Conservation (phyloP, 2,888 invertebrate species). For the Drosophila anomalata region DNA sequence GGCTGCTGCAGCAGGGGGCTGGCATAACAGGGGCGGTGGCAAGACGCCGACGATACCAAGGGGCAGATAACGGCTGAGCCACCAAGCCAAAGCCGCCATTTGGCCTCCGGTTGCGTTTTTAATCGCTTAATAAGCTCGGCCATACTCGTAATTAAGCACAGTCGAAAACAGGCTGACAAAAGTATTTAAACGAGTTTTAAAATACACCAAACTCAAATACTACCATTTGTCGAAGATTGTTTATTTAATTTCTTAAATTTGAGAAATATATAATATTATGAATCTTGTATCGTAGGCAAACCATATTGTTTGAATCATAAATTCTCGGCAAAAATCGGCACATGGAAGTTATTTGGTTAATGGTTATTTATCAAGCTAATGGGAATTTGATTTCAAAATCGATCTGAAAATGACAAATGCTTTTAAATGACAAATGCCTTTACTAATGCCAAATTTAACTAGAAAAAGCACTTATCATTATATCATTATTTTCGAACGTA, state of each 20-base stretch:
- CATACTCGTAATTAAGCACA: constrained; percentile 66
- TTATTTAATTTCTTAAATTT: too few relatives aligned
- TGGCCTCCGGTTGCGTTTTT: constrained; percentile 53
- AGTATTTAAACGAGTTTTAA: not conserved
- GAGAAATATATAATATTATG: too few relatives aligned
- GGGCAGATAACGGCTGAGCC: constrained; percentile 57
- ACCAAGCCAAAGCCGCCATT: constrained; percentile 46
- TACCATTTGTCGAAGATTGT: too few relatives aligned
- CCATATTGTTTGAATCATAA: constrained; percentile 9
- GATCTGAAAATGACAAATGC: not conserved
- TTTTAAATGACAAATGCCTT: constrained; percentile 1
- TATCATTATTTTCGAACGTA: not conserved
- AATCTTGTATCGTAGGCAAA: not conserved
- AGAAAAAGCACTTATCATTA: not conserved
- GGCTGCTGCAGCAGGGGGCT: not conserved
- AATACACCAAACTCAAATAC: not conserved
- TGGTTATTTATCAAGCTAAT: not conserved
- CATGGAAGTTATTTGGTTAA: constrained; percentile 3
- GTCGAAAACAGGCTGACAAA: constrained; percentile 48
- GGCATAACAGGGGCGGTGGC: not conserved
- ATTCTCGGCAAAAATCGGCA: constrained; percentile 14
- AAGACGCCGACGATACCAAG: constrained; percentile 64
- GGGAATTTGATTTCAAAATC: not conserved
- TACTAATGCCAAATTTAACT: not conserved
- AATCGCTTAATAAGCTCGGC: constrained; percentile 73